Evolutionary conservation across 2,797 vertebrate genomes (phyloP).

Genomic region (Eupleurogrammus muticus): DNA sequence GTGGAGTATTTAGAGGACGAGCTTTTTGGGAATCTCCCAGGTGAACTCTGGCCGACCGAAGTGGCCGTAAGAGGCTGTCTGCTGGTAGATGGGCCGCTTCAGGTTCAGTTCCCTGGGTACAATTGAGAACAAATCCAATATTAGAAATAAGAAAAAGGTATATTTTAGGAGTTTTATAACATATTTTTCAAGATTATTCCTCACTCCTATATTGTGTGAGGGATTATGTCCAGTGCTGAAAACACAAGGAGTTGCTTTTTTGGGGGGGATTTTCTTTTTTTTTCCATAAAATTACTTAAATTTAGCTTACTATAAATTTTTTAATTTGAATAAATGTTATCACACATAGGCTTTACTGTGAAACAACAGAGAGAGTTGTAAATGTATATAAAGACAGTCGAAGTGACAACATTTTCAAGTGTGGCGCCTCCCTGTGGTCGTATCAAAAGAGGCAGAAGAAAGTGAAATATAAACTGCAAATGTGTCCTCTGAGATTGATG

Average conservation of each 20-base stretch:
- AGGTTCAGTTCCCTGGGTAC: constrained; percentile 91
- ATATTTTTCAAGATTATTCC: neutral
- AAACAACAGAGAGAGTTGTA: neutral
- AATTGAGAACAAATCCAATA: constrained; percentile 19
- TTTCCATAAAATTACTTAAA: neutral
- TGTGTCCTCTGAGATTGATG: neutral
- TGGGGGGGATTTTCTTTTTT: neutral
- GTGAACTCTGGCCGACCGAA: constrained; percentile 93
- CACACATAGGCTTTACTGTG: neutral
- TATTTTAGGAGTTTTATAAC: neutral
- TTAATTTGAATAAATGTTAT: neutral
- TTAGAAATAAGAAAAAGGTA: constrained; percentile 4
- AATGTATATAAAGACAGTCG: neutral
- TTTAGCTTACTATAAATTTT: neutral
- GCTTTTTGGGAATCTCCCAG: constrained; percentile 93
- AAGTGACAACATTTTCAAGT: neutral
- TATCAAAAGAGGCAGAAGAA: neutral
- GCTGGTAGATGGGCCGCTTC: constrained; percentile 95
- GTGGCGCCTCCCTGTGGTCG: constrained; percentile 16
- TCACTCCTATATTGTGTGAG: neutral
- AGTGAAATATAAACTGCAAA: neutral
- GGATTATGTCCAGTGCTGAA: neutral
- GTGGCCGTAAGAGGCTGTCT: constrained; percentile 96
- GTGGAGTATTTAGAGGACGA: constrained; percentile 79
- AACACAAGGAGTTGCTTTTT: neutral